Conservation (phyloP, 2,888 invertebrate species). For the Epinotia demarniana region DNA sequence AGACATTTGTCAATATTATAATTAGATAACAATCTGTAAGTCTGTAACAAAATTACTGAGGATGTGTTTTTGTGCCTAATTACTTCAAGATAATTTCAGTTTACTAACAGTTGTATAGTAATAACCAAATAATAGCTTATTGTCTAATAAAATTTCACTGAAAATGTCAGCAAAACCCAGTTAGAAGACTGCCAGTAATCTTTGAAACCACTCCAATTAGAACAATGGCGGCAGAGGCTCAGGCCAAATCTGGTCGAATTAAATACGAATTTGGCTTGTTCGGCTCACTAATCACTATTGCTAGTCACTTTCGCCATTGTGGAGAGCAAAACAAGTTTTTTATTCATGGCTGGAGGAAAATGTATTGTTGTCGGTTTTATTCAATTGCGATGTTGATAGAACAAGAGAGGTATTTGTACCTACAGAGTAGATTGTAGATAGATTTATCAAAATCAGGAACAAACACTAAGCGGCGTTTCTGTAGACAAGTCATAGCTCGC, state of each 20-base stretch:
- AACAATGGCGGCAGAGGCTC: conserved; percentile 48
- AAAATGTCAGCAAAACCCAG: neutral
- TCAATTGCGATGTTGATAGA: neutral
- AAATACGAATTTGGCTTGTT: conserved; percentile 54
- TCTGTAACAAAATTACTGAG: neutral
- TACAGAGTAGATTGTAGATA: neutral
- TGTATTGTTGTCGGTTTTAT: conserved; percentile 8
- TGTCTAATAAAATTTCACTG: neutral
- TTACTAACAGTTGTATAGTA: neutral
- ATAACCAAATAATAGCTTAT: neutral
- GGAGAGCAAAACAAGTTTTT: conserved; percentile 29
- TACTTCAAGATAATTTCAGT: neutral
- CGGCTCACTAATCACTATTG: conserved; percentile 48
- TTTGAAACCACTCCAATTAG: conserved; percentile 49
- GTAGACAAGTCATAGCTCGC: no score
- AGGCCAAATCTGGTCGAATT: conserved; percentile 50
- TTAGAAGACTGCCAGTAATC: conserved; percentile 31
- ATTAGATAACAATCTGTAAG: no score
- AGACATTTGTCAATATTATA: no score
- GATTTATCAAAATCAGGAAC: no score
- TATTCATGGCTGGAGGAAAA: conserved; percentile 2
- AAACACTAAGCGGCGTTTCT: no score
- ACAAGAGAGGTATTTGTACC: neutral
- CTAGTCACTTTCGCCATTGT: conserved; percentile 38
- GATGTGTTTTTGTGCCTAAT: neutral